Base-by-base conservation (phyloP, 2,113 vertebrate species). In the Cryptotis parvus region DNA sequence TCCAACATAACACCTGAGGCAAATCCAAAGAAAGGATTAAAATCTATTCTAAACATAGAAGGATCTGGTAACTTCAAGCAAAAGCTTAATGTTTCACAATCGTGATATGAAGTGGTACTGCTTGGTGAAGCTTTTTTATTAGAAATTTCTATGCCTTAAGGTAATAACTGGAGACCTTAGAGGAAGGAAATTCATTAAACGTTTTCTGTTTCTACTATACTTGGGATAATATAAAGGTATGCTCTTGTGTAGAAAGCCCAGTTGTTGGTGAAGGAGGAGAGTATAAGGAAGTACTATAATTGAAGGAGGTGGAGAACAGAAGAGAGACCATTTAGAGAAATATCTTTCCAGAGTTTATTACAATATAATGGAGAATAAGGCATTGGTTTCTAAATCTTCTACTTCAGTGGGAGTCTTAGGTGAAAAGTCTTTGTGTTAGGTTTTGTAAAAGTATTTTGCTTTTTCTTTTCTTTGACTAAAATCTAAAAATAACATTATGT, bases 401-500 rank as follows among this genome's bases (percentile, higher is more conserved):
- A 37, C 9, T 85, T 83, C 18, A 31, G 65, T 18, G 52, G 6
- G 3, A 41, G 20, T 69, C 35, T 58, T 68, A 68, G 43, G 37
- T 68, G 72, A 76, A 89, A 63, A 63, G 1, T 52, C 27, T 85
- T 85, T 78, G 29, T 61, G 33, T 49, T 37, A 66, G n/a, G 41
- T 90, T 63, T 63, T 74, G 7, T 83, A 55, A 90, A 83, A 26
- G 61, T 52, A 14, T 68, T 14, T 85, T 45, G 39, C 58, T 69
- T 69, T 20, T 69, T 75, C 41, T 69, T 7, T 86, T 22, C 27
- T 79, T 85, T 90, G 45, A 83, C 78, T 69, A 65, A 4, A 35
- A 91, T 61, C 20, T 24, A 58, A 61, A 91, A 75, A 89, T 69
- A 85, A 18, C 10, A 43, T 91, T 89, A 91, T 81, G 22, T 70